Conservation (phyloP, 2,113 vertebrate species). For the Nyctereutes procyonoides region DNA sequence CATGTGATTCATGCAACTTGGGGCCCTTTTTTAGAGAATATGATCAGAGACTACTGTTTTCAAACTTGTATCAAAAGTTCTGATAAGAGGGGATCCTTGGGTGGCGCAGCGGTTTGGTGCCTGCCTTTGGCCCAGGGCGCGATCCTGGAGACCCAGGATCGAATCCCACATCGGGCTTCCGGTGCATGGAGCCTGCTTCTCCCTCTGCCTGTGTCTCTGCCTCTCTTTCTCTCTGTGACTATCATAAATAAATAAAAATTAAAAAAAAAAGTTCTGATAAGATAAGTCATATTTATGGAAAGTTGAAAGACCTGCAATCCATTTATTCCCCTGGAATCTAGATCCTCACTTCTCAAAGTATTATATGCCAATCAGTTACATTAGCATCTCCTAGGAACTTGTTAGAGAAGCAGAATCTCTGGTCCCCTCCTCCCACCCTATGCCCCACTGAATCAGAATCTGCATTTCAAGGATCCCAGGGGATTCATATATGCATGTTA, state of each 20-base stretch:
- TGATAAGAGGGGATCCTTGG: no score
- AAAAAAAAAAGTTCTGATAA: no score
- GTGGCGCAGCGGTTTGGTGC: no score
- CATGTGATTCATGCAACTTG: not conserved
- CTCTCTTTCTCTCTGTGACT: no score
- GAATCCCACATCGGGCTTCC: no score
- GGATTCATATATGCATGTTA: not conserved
- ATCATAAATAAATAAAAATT: no score
- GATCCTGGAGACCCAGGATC: no score
- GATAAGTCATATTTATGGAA: slow-evolving; percentile 9
- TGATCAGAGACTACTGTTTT: not conserved
- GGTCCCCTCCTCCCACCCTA: fast-evolving
- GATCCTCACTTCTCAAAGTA: not conserved
- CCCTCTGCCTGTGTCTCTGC: no score
- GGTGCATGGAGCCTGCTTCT: no score
- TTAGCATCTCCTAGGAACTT: not conserved
- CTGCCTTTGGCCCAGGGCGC: no score
- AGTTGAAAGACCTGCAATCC: not conserved
- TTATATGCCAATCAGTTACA: not conserved
- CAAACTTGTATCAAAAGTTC: not conserved
- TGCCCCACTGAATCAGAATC: not conserved
- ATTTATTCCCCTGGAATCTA: not conserved
- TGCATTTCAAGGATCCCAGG: not conserved
- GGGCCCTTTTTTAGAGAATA: not conserved
- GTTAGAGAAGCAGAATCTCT: not conserved